A percentile compares a stretch with the other conserved stretches of the same genome.
These are phyloP conservation scores for Trididemnum miniatum DNA, from an alignment of 23 tunicate species.

Conservation along the genomic window DNA sequence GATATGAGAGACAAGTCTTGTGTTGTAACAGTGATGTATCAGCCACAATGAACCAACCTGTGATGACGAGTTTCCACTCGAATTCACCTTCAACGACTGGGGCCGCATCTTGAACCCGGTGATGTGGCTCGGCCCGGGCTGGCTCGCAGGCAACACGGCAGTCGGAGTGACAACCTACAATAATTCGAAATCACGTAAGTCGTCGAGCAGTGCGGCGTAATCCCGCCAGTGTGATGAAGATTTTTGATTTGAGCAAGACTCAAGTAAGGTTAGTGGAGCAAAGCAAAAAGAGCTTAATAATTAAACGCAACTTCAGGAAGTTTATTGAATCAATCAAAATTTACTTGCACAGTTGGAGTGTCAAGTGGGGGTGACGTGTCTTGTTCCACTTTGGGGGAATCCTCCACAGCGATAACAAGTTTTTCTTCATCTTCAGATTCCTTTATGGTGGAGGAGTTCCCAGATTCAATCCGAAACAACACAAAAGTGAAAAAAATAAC, in stretches of 20 bases:
- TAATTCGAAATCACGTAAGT: too few species aligned
- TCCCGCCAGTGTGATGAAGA: too few species aligned
- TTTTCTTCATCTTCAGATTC: not conserved
- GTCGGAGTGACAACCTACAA: not conserved
- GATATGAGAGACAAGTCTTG: too few species aligned
- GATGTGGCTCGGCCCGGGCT: too few species aligned
- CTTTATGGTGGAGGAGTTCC: not conserved
- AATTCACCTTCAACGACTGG: constrained; percentile 36
- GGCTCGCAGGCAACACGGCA: too few species aligned
- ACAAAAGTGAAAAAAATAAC: not conserved
- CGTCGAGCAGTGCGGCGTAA: too few species aligned
- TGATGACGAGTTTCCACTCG: constrained; percentile 1
- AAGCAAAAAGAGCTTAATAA: too few species aligned
- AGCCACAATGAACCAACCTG: constrained; percentile 11
- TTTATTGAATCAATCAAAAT: too few species aligned
- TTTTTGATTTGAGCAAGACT: too few species aligned
- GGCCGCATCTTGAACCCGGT: constrained; percentile 23
- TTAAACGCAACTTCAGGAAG: too few species aligned
- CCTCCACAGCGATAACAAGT: not conserved
- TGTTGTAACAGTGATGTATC: too few species aligned
- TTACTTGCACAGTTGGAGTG: not conserved
- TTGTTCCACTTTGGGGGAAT: not conserved
- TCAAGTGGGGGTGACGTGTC: not conserved
- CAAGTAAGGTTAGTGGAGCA: too few species aligned
- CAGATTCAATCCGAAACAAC: not conserved